These are phyloP conservation scores for Drosophila kokeensis DNA, from an alignment of 2,888 invertebrate genomes.

Conservation along the genomic window DNA sequence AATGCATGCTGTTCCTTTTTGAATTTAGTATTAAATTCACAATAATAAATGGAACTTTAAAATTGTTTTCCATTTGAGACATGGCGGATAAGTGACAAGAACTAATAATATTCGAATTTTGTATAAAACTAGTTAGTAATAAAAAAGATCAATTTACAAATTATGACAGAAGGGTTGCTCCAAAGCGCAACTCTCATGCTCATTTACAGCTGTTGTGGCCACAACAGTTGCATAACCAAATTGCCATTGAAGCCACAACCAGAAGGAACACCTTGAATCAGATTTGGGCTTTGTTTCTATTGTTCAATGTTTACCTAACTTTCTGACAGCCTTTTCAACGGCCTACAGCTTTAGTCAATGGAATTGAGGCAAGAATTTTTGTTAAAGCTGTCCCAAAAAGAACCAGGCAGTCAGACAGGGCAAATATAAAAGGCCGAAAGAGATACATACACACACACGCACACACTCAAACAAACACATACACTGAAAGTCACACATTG, in stretches of 20 bases:
- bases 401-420: conserved; percentile 10
- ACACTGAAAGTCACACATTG: conserved; percentile 8
- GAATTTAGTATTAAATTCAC: background rate
- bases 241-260: conserved; percentile 13
- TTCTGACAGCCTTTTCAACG: conserved; percentile 46
- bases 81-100: background rate
- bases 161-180: background rate
- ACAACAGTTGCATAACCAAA: conserved; percentile 1
- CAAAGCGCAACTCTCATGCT: conserved; percentile 16
- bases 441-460: conserved; percentile 12
- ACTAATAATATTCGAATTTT: background rate
- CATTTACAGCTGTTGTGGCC: conserved; percentile 24
- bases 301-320: conserved; percentile 47
- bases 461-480: background rate
- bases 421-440: conserved; percentile 40
- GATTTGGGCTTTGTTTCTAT: conserved; percentile 39
- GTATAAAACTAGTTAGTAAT: background rate
- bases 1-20: background rate
- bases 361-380: conserved; percentile 41
- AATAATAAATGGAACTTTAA: background rate
- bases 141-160: background rate
- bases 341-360: conserved; percentile 42
- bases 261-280: conserved; percentile 12
- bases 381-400: conserved; percentile 44
- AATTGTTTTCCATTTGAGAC: background rate